Evolutionary conservation across 2,113 vertebrate species (phyloP).

Genomic region (Salvator merianae): DNA sequence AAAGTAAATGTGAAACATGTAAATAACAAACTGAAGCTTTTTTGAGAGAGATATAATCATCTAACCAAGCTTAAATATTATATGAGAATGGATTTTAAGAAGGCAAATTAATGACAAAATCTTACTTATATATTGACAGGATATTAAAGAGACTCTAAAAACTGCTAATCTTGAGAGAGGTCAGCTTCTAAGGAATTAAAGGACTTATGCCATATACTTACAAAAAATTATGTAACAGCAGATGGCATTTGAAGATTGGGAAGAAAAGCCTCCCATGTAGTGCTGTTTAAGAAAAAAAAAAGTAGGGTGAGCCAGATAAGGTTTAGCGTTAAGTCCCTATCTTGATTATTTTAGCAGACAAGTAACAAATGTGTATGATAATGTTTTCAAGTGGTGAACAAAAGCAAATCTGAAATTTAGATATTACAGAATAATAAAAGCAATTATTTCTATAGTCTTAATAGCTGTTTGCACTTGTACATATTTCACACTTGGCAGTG

Average conservation of each 20-base stretch:
- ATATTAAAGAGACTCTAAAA: not conserved
- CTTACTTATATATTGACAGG: not conserved
- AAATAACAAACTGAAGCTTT: not conserved
- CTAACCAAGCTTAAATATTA: not conserved
- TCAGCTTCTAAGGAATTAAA: slow-evolving; percentile 16
- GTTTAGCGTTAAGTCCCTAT: slow-evolving; percentile 4
- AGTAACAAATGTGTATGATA: slow-evolving; percentile 2
- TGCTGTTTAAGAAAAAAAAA: slow-evolving; percentile 7
- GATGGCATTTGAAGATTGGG: slow-evolving; percentile 28
- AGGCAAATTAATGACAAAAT: not conserved
- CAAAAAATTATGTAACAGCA: slow-evolving; percentile 4
- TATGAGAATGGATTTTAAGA: slow-evolving; percentile 17
- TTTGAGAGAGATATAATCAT: not conserved
- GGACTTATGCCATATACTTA: slow-evolving; percentile 2
- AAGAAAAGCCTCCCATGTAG: slow-evolving; percentile 3
- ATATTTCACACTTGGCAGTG: not conserved
- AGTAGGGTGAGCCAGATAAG: not conserved
- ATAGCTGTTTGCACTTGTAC: not conserved
- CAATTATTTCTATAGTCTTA: not conserved
- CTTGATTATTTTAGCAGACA: not conserved
- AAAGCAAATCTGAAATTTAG: not conserved
- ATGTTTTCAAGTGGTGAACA: not conserved
- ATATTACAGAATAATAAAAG: not conserved
- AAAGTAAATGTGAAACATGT: not conserved
- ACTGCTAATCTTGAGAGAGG: slow-evolving; percentile 18